Evolutionary conservation across 2,888 invertebrate species (phyloP).

Genomic region (Hanleya hanleyi): DNA sequence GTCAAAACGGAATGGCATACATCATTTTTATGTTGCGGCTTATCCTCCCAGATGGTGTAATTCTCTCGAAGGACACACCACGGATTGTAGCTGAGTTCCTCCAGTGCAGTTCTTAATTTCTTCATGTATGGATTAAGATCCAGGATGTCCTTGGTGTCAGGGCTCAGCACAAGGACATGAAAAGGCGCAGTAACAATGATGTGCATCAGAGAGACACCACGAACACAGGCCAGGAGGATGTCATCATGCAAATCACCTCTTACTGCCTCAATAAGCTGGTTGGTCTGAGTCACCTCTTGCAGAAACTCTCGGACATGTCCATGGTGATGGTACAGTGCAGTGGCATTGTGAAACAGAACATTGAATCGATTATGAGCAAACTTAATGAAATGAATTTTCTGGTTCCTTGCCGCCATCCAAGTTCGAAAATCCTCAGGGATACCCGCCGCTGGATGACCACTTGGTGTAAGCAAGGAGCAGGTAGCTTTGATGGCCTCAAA

Average conservation of each 20-base stretch:
- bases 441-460: background rate
- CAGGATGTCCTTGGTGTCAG: background rate
- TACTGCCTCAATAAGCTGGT: background rate
- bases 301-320: background rate
- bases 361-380: background rate
- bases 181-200: background rate
- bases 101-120: background rate
- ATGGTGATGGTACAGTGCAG: background rate
- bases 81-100: background rate
- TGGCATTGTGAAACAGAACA: background rate
- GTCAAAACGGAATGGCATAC: background rate
- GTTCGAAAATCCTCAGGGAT: background rate
- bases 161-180: background rate
- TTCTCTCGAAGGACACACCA: background rate
- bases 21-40: background rate
- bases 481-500: background rate
- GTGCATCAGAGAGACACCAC: background rate
- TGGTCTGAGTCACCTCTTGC: background rate
- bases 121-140: background rate
- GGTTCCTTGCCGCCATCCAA: background rate
- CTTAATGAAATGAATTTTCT: background rate
- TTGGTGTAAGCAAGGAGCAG: background rate
- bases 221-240: background rate
- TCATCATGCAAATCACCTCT: background rate
- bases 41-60: background rate